phyloP scores from a whole-genome alignment of 2,888 invertebrate genomes.

The Eustalomyia histrio region DNA sequence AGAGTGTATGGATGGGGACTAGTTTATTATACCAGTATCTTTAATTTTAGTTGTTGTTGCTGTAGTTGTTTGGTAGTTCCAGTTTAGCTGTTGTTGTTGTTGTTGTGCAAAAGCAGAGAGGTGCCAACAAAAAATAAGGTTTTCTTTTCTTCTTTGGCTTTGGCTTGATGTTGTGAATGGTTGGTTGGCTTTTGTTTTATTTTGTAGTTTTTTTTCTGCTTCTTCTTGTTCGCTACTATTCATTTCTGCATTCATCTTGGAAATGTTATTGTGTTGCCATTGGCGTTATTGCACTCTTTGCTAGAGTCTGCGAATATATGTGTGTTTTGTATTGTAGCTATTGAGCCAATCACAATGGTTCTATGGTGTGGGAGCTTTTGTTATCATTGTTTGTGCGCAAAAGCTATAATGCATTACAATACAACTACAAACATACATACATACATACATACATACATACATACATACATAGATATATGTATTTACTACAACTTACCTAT shows the following conservation, averaged over 20 bases:
- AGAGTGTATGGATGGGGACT: conserved; percentile 15
- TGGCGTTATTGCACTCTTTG: conserved; percentile 66
- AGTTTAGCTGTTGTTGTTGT: background rate
- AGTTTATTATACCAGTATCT: background rate
- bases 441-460: conserved; percentile 6
- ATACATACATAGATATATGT: background rate
- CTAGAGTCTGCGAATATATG: conserved; percentile 55
- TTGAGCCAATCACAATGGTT: conserved; percentile 79
- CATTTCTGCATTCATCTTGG: conserved; percentile 49
- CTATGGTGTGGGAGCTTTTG: conserved; percentile 77
- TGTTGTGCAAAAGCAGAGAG: conserved; percentile 5
- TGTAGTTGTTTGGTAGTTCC: background rate
- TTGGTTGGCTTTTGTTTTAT: conserved; percentile 50
- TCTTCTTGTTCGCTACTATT: conserved; percentile 14
- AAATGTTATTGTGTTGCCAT: conserved; percentile 62
- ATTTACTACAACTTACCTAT: background rate
- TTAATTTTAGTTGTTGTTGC: conserved; percentile 4
- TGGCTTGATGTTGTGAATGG: conserved; percentile 31
- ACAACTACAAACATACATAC: background rate
- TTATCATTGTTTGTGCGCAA: conserved; percentile 73
- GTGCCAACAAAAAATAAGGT: conserved; percentile 10
- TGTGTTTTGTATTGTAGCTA: conserved; percentile 66
- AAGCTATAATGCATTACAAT: conserved; percentile 66
- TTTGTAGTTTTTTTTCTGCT: background rate
- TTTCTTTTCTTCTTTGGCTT: background rate